A percentile compares a stretch with the other conserved stretches of the same genome.
These are phyloP conservation scores for Falcunculus frontatus DNA, from an alignment of 2,113 vertebrate species.

Conservation along the genomic window DNA sequence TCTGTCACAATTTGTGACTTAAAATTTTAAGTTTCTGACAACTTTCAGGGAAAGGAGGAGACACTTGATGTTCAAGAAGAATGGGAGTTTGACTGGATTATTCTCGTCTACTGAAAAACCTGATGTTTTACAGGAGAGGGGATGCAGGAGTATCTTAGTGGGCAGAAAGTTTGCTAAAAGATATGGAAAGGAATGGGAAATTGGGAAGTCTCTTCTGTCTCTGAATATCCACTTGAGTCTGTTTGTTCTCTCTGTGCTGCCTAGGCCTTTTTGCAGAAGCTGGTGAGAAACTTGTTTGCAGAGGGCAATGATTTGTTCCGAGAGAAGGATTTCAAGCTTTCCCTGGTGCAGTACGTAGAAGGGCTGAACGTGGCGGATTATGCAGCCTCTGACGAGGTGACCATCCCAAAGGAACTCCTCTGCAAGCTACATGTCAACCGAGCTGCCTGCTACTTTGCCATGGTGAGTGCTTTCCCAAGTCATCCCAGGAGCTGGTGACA, in stretches of 20 bases:
- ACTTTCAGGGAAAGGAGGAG: neutral
- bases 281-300: constrained; percentile 87
- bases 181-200: neutral
- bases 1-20: neutral
- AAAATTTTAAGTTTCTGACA: neutral
- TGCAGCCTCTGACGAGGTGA: constrained; percentile 77
- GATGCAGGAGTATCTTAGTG: neutral
- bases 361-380: constrained; percentile 85
- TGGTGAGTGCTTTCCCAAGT: constrained; percentile 75
- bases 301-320: constrained; percentile 88
- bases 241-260: neutral
- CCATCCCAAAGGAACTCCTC: constrained; percentile 78
- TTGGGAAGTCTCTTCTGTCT: neutral
- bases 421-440: constrained; percentile 89
- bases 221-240: neutral
- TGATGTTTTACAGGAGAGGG: neutral
- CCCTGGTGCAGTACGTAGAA: constrained; percentile 84
- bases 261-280: constrained; percentile 84
- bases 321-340: constrained; percentile 79
- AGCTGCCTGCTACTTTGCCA: constrained; percentile 84
- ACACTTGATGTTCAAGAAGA: neutral
- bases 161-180: neutral
- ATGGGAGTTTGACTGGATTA: neutral
- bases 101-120: neutral
- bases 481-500: neutral